phyloP scores from a whole-genome alignment of 2,113 vertebrate genomes.

The Urocolius indicus region DNA sequence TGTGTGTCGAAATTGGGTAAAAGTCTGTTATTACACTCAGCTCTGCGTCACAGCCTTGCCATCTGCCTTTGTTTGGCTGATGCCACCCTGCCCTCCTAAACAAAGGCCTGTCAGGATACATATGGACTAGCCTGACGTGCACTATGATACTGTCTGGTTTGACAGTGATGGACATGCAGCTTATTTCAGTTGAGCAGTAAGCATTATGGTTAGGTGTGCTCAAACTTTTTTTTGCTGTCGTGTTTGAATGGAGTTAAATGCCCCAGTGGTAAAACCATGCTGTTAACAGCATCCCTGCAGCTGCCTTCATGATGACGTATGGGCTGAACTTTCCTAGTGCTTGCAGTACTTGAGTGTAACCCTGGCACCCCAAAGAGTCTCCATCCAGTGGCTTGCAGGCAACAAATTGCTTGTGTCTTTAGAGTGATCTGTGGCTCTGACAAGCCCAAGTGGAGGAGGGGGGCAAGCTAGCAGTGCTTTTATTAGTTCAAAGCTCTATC shows the following conservation, averaged over 20 bases:
- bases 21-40: background rate
- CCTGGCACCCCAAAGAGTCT: background rate
- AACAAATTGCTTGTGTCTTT: background rate
- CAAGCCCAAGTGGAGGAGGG: background rate
- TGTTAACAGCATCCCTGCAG: background rate
- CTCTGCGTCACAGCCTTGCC: background rate
- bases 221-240: background rate
- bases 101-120: rapidly evolving
- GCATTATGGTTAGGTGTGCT: background rate
- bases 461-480: background rate
- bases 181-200: background rate
- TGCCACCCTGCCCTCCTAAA: background rate
- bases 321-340: background rate
- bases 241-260: background rate
- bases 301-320: rapidly evolving
- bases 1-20: background rate
- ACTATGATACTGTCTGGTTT: background rate
- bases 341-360: no score
- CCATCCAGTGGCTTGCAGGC: background rate
- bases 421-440: background rate
- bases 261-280: background rate
- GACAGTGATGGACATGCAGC: background rate
- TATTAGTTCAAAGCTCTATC: background rate
- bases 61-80: background rate
- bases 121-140: background rate